Conservation (phyloP, 2,113 vertebrate species). For the Felis chaus region DNA sequence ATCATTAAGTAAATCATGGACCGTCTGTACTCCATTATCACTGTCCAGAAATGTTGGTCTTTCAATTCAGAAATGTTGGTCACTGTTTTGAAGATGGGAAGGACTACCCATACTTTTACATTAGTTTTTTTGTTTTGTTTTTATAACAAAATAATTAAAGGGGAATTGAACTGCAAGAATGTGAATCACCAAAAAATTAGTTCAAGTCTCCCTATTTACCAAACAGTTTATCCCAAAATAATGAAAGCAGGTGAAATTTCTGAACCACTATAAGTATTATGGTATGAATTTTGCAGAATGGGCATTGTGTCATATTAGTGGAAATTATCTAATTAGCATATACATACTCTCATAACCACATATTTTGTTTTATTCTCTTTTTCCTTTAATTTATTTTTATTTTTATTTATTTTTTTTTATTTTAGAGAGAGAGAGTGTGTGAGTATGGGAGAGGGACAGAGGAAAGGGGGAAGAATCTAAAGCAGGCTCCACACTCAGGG, state of each 20-base stretch:
- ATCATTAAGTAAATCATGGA: background rate
- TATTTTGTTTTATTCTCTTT: background rate
- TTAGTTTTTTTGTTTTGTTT: background rate
- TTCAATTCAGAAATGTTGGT: background rate
- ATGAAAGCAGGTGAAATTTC: background rate
- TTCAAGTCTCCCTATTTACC: background rate
- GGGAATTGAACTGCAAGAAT: background rate
- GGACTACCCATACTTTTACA: background rate
- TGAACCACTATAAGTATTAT: background rate
- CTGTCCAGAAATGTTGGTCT: no score
- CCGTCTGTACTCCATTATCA: background rate
- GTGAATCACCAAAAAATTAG: background rate
- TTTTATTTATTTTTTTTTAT: background rate
- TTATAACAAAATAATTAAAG: background rate
- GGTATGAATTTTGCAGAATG: background rate
- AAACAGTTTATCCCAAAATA: background rate
- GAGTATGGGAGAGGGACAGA: no score
- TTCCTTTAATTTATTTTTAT: background rate
- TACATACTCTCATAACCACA: background rate
- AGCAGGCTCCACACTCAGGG: no score
- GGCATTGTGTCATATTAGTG: background rate
- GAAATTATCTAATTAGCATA: background rate
- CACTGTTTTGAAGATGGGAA: background rate
- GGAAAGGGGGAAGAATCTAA: no score
- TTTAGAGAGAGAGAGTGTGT: no score